These are phyloP conservation scores for Spermophilus dauricus DNA, from an alignment of 2,113 vertebrate species.

Conservation along the genomic window DNA sequence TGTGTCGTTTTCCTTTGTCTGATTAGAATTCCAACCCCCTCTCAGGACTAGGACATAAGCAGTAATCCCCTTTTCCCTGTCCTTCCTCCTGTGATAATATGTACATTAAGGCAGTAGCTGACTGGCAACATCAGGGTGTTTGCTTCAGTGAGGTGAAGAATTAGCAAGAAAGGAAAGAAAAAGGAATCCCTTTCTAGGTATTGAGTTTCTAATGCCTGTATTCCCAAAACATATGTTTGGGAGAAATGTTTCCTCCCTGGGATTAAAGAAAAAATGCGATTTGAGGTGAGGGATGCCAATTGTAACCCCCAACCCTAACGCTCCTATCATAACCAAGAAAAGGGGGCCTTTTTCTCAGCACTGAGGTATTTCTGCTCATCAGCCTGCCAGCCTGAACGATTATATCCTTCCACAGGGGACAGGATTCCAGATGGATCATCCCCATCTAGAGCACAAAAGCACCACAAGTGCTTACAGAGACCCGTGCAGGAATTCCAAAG, in stretches of 20 bases:
- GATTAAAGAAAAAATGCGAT: background rate
- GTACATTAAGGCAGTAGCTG: background rate
- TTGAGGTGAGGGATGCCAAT: background rate
- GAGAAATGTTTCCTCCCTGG: background rate
- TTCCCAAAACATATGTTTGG: background rate
- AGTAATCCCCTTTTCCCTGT: background rate
- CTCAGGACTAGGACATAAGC: background rate
- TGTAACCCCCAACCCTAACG: no score
- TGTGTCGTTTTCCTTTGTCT: background rate
- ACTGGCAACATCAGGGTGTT: background rate
- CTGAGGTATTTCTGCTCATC: background rate
- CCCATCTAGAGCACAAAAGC: background rate
- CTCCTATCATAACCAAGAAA: background rate
- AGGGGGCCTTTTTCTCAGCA: background rate
- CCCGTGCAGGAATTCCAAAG: background rate
- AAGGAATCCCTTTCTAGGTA: background rate
- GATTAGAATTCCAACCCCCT: background rate
- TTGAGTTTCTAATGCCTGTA: background rate
- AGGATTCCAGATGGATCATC: background rate
- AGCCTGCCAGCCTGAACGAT: background rate
- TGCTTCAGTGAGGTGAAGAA: background rate
- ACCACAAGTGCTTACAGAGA: background rate
- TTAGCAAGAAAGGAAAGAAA: background rate
- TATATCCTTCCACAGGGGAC: background rate
- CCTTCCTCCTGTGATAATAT: background rate